Conservation (phyloP, 35 echinoderm and acorn worm species). For the Stichopus chloronotus region DNA sequence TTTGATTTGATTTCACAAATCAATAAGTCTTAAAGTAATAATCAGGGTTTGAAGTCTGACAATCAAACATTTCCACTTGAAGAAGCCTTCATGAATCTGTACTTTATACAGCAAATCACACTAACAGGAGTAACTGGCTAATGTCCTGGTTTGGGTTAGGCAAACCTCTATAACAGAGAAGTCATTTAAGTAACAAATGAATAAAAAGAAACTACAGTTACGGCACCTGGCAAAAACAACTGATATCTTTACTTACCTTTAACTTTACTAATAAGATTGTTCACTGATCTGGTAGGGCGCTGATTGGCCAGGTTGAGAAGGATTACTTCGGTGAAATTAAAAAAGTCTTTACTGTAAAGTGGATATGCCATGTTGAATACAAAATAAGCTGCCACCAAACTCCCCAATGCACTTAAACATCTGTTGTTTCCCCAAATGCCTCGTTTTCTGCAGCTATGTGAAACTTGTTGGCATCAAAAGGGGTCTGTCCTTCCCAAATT, state of each 20-base stretch:
- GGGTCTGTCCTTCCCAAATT: conserved; percentile 18
- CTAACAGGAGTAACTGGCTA: too few relatives aligned
- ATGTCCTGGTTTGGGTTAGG: too few relatives aligned
- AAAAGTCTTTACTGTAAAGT: background rate
- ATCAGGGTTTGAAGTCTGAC: too few relatives aligned
- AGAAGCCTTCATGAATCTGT: too few relatives aligned
- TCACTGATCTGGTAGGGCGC: background rate
- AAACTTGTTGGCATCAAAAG: conserved; percentile 1
- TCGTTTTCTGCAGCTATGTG: conserved; percentile 22
- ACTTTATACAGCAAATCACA: too few relatives aligned
- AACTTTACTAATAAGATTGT: background rate
- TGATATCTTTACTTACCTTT: too few relatives aligned
- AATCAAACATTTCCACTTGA: too few relatives aligned
- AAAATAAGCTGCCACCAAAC: conserved; percentile 1
- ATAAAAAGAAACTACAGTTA: too few relatives aligned
- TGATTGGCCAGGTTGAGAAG: background rate
- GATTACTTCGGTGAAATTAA: background rate
- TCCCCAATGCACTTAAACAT: conserved; percentile 31
- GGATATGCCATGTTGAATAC: conserved; percentile 34
- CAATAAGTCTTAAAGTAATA: background rate
- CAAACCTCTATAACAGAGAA: too few relatives aligned
- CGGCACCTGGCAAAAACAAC: too few relatives aligned
- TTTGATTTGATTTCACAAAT: background rate
- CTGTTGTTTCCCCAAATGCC: background rate
- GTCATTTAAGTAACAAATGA: too few relatives aligned